Base-by-base conservation (phyloP, 64 coral and sea anemone genomes). In the Montipora capricornis region DNA sequence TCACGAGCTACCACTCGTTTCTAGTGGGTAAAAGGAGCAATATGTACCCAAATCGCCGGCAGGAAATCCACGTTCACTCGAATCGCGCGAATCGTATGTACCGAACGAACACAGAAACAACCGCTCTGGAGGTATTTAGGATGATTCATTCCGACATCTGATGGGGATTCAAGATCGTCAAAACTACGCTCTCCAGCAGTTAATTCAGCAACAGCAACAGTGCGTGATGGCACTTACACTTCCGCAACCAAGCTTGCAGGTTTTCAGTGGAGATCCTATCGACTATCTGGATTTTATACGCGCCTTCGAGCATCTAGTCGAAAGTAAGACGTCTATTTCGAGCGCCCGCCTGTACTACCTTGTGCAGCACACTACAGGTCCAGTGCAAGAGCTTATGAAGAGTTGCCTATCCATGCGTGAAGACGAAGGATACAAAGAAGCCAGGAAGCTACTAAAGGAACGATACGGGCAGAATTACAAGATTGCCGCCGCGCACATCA, bases 331-430 rank as follows among this genome's bases (percentile, higher is more conserved):
- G 59, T 60, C 84, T 19, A 89, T 51, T 74, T 55, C 87, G 67
- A 89, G 93, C 24, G 70, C 93, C 66, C 84, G 93, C 19, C 52
- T 94, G 52, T 94, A 89, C 73, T 94, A 94, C 47, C 64, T 89
- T n/a, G 75, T 91, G 59, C 94, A 95, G 79, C 88, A 92, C 51
- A 95, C 90, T 16, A 74, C 13, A 67, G 89, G 78, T 66, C 73
- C 87, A 79, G 83, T 76, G 49, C 77, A 92, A 75, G 94, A 89
- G 49, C 71, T 92, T 17, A 92, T 92, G 78, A 80, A 68, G 29
- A 95, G 90, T 47, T 95, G 84, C 66, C 69, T 89, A 17, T 59
- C 90, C 0, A 92, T 95, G 89, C 24, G 68, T 13, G 76, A 84
- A 75, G 49, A 89, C 50, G 46, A 89, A 55, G 94, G 94, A 13